Evolutionary conservation across 2,113 vertebrate species (phyloP).

Genomic region (Cyanoderma ruficeps): DNA sequence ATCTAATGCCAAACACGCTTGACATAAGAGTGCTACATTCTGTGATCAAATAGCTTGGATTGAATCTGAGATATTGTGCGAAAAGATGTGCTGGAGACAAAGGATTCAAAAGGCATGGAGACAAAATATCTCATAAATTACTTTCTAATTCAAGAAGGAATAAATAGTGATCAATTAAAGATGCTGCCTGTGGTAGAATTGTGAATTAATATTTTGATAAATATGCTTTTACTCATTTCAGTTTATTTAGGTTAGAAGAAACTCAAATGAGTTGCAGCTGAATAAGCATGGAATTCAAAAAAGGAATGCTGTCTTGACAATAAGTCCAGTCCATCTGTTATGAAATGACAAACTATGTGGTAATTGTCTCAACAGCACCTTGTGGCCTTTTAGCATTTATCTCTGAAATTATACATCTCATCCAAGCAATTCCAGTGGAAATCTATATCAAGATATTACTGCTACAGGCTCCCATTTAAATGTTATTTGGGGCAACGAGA

Average conservation of each 20-base stretch:
- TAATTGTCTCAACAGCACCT: not conserved
- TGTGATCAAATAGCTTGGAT: not conserved
- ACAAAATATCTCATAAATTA: not conserved
- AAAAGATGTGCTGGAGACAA: not conserved
- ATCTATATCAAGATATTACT: slow-evolving; percentile 22
- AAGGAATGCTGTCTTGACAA: not conserved
- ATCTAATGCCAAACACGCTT: not conserved
- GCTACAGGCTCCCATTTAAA: slow-evolving; percentile 34
- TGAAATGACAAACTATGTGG: not conserved
- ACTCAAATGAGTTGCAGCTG: not conserved
- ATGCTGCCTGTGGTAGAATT: not conserved
- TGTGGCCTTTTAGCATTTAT: slow-evolving; percentile 12
- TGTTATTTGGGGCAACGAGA: slow-evolving; percentile 51
- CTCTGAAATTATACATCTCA: not conserved
- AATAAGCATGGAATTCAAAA: not conserved
- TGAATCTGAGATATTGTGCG: not conserved
- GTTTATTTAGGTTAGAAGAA: not conserved
- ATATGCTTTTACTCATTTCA: not conserved
- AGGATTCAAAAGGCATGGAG: not conserved
- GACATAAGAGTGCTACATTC: not conserved
- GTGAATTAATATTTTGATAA: not conserved
- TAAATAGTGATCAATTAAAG: not conserved
- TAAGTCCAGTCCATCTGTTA: not conserved
- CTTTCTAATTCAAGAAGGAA: not conserved
- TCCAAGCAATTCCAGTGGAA: slow-evolving; percentile 27